A percentile compares a stretch with the other conserved stretches of the same genome.
These are phyloP conservation scores for Muraenolepis orangiensis DNA, from an alignment of 2,797 vertebrate species.

Conservation along the genomic window DNA sequence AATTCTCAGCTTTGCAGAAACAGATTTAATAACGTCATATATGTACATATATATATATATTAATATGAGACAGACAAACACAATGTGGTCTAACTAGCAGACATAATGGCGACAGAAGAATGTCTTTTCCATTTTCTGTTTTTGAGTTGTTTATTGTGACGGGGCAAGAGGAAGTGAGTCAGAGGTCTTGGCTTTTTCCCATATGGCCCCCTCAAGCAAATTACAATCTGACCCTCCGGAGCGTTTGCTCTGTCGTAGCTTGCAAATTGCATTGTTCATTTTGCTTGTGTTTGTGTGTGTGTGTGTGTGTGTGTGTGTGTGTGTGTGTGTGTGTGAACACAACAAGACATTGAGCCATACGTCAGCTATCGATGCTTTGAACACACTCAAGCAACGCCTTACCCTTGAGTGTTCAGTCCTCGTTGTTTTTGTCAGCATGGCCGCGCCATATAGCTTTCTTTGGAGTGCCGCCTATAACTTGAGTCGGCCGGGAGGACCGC, in stretches of 20 bases:
- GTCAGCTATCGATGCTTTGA: neutral
- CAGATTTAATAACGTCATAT: no score
- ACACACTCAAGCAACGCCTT: neutral
- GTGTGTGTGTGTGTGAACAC: neutral
- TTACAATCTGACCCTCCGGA: constrained; percentile 4
- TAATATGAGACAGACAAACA: neutral
- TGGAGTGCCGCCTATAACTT: neutral
- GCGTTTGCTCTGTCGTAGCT: constrained; percentile 11
- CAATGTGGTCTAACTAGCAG: neutral
- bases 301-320: neutral
- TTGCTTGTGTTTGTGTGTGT: constrained; percentile 5
- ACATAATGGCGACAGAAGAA: neutral
- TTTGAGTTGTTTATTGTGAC: constrained; percentile 21
- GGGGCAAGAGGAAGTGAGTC: constrained; percentile 24
- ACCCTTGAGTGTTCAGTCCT: neutral
- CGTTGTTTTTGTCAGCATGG: neutral
- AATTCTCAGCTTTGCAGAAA: neutral
- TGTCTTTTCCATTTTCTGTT: constrained; percentile 13
- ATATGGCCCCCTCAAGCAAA: constrained; percentile 29
- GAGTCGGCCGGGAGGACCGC: no score
- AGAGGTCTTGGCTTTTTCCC: constrained; percentile 16
- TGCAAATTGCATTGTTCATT: constrained; percentile 6
- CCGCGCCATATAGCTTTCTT: neutral
- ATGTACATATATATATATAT: no score
- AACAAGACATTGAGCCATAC: neutral